These are phyloP conservation scores for Psittacus erithacus DNA, from an alignment of 2,113 vertebrate species.

Conservation along the genomic window DNA sequence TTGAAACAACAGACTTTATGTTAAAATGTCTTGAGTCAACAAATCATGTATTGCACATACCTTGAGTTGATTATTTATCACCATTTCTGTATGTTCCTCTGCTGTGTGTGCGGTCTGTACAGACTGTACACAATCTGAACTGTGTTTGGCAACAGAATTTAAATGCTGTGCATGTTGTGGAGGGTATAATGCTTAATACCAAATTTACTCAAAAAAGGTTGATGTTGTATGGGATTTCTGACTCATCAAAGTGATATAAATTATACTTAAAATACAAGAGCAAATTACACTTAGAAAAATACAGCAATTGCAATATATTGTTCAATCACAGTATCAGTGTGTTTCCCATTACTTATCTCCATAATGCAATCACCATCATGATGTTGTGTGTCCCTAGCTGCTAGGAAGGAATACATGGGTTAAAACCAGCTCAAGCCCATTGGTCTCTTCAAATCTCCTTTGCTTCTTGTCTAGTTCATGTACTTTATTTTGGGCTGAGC, in stretches of 20 bases:
- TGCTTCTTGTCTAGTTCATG: not conserved
- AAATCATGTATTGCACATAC: not conserved
- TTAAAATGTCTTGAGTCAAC: not conserved
- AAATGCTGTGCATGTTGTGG: not conserved
- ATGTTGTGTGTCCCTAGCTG: not conserved
- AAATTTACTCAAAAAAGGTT: not conserved
- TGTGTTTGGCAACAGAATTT: not conserved
- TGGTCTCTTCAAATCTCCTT: not conserved
- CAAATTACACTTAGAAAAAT: not conserved
- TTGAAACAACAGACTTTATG: not conserved
- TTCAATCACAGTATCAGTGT: not conserved
- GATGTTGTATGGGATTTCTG: not conserved
- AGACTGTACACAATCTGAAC: too few relatives aligned
- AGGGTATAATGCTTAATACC: not conserved
- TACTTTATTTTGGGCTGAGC: not conserved
- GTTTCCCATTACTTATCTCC: not conserved
- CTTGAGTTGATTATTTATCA: not conserved
- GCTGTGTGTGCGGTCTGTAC: not conserved
- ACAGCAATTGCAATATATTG: not conserved
- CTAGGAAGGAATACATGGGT: not conserved
- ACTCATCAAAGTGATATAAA: not conserved
- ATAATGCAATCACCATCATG: fast-evolving
- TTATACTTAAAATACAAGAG: not conserved
- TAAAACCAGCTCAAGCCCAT: not conserved
- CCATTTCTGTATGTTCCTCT: not conserved